A percentile compares a stretch with the other conserved stretches of the same genome.
Evolutionary conservation across 2,888 invertebrate genomes (phyloP).

Genomic region (Caenorhabditis imperialis): DNA sequence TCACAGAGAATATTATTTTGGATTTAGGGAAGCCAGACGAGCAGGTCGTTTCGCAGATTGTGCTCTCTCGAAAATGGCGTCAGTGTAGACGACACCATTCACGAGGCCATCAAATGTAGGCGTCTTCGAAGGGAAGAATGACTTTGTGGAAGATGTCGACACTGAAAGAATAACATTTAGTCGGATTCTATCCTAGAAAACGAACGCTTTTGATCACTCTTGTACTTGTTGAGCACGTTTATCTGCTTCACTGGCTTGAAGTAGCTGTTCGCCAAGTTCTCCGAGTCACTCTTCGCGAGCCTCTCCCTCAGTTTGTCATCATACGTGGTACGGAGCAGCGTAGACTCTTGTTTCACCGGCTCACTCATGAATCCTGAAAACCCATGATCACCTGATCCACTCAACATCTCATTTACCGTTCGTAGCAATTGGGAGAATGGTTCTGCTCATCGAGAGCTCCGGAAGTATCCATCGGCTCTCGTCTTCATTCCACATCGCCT

Average conservation of each 20-base stretch:
- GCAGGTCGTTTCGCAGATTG: slow-evolving; percentile 57
- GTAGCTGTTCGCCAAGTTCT: slow-evolving; percentile 85
- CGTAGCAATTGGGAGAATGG: slow-evolving; percentile 83
- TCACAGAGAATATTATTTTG: slow-evolving; percentile 18
- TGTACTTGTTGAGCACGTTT: slow-evolving; percentile 82
- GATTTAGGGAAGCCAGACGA: slow-evolving; percentile 55
- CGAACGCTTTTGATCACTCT: slow-evolving; percentile 79
- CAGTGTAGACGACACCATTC: slow-evolving; percentile 77
- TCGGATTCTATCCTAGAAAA: slow-evolving; percentile 6
- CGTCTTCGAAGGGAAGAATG: slow-evolving; percentile 66
- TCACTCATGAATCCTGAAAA: slow-evolving; percentile 26
- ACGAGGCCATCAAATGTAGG: slow-evolving; percentile 71
- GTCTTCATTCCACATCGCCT: slow-evolving; percentile 86
- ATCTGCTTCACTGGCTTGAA: slow-evolving; percentile 84
- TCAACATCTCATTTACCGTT: slow-evolving; percentile 46
- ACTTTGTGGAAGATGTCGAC: slow-evolving; percentile 37
- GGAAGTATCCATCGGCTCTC: slow-evolving; percentile 82
- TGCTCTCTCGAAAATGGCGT: slow-evolving; percentile 65
- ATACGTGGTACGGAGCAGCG: slow-evolving; percentile 31
- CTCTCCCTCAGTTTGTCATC: slow-evolving; percentile 69
- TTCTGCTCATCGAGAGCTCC: slow-evolving; percentile 83
- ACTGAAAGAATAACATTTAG: no score
- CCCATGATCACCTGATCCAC: not conserved
- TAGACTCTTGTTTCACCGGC: slow-evolving; percentile 19
- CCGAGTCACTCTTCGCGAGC: slow-evolving; percentile 81